phyloP scores from a whole-genome alignment of 2,888 invertebrate genomes.

The Eudasyphora cyanicolor region DNA sequence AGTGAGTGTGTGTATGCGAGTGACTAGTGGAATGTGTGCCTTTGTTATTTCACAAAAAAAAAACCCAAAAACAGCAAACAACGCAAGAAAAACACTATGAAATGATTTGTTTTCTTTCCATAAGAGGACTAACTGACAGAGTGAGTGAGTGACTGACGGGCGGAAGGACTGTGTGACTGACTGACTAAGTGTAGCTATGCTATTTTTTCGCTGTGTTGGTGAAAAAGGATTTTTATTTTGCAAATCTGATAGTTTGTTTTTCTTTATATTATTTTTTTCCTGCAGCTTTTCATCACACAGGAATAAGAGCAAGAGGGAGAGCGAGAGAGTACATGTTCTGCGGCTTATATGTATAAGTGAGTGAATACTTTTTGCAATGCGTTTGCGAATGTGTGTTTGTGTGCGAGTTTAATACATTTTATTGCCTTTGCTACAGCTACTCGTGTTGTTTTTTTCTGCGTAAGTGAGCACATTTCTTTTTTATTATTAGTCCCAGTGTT shows the following conservation, averaged over 20 bases:
- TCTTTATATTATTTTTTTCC: constrained; percentile 6
- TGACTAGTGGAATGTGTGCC: not conserved
- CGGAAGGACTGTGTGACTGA: not conserved
- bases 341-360: too few species aligned
- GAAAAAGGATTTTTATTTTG: not conserved
- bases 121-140: not conserved
- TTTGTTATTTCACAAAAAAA: not conserved
- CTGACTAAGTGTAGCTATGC: not conserved
- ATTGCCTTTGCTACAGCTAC: too few species aligned
- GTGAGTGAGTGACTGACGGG: not conserved
- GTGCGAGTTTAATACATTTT: not conserved
- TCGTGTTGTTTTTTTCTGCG: constrained; percentile 13
- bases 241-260: constrained; percentile 2
- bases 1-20: not conserved
- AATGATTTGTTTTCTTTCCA: constrained; percentile 17
- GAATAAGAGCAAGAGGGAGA: too few species aligned
- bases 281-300: too few species aligned
- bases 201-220: constrained; percentile 12
- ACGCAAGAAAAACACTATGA: not conserved
- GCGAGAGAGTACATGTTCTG: not conserved
- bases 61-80: not conserved
- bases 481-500: constrained; percentile 23
- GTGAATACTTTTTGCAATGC: not conserved
- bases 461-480: not conserved
- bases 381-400: constrained; percentile 13